Base-by-base conservation (phyloP, 2,113 vertebrate species). In the Seriola aureovittata region DNA sequence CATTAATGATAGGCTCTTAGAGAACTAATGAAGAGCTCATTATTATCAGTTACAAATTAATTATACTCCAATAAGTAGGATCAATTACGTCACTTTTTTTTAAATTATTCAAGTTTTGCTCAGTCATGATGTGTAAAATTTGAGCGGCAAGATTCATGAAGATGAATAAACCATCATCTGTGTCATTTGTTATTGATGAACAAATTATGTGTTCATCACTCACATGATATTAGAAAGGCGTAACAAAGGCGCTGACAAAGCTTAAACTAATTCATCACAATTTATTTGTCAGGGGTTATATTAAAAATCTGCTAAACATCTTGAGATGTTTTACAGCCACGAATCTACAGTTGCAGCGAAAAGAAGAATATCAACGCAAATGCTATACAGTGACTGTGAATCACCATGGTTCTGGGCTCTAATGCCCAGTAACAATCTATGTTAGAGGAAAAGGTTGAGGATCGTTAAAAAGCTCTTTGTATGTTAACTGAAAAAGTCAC, bases 41-140 rank as follows among this genome's bases (percentile, higher is more conserved):
- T 75, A 44, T 81, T 36, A 67, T 46, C 34, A 54, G 14, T 52
- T 25, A 62, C 17, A 62, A 13, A 42, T 57, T 23, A 57, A 66
- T 52, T 19, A 52, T 29, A 42, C 29, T 16, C 6, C n/a, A 60
- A 60, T 42, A 44, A 55, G 44, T 60, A 14, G 34, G 23, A 52
- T 29, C 16, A 32, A 32, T 12, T 17, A 64, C 48, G 21, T 52
- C 1, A 48, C 16, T 48, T 48, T 48, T 29, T 46, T 46, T 14
- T 3, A 46, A 17, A 17, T 14, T 21, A 52, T 52, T 52, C 17
- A 50, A 21, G 19, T 52, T 52, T 50, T 52, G 48, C 17, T 19
- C 48, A 21, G 48, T 52, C 48, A 21, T 52, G 48, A 19, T 52
- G 19, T 21, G 48, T 52, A 52, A n/a, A 52, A n/a, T 21, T 52